These are phyloP conservation scores for Drosophila kanapiae DNA, from an alignment of 1,140 invertebrate species.

Conservation along the genomic window DNA sequence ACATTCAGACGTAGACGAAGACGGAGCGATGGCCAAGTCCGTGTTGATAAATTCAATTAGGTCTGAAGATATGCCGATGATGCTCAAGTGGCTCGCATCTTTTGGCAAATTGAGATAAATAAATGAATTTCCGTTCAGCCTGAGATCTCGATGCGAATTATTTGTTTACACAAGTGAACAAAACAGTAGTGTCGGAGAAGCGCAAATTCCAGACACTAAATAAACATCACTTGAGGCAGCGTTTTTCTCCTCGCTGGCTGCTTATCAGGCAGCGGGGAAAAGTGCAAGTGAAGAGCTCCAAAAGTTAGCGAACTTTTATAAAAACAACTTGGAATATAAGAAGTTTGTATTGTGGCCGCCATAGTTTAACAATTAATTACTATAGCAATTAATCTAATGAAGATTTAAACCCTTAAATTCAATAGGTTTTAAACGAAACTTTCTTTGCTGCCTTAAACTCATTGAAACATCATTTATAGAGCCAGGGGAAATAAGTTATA, in stretches of 20 bases:
- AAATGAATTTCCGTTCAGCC: slow-evolving; percentile 40
- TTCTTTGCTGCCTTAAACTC: neutral
- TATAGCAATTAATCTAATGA: no score
- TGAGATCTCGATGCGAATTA: slow-evolving; percentile 20
- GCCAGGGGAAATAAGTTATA: no score
- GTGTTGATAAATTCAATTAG: slow-evolving; percentile 77
- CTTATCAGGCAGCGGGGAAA: slow-evolving; percentile 6
- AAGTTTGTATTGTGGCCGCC: neutral
- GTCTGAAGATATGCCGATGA: slow-evolving; percentile 18
- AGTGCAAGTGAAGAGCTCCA: slow-evolving; percentile 6
- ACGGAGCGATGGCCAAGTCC: slow-evolving; percentile 27
- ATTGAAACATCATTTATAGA: neutral
- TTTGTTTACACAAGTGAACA: slow-evolving; percentile 37
- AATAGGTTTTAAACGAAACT: neutral
- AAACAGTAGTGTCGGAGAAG: slow-evolving; percentile 15
- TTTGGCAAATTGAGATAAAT: slow-evolving; percentile 52
- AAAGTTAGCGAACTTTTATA: neutral
- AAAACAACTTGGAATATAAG: neutral
- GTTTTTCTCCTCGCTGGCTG: slow-evolving; percentile 2
- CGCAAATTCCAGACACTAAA: slow-evolving; percentile 33
- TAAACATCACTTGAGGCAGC: slow-evolving; percentile 16
- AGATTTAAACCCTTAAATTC: neutral
- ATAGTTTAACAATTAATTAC: neutral
- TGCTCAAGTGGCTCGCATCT: slow-evolving; percentile 35
- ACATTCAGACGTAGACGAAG: slow-evolving; percentile 9